Percentiles rank a stretch among this genome's conserved stretches.
Conservation (phyloP, 2,888 invertebrate species). For the Ctena decussata region DNA sequence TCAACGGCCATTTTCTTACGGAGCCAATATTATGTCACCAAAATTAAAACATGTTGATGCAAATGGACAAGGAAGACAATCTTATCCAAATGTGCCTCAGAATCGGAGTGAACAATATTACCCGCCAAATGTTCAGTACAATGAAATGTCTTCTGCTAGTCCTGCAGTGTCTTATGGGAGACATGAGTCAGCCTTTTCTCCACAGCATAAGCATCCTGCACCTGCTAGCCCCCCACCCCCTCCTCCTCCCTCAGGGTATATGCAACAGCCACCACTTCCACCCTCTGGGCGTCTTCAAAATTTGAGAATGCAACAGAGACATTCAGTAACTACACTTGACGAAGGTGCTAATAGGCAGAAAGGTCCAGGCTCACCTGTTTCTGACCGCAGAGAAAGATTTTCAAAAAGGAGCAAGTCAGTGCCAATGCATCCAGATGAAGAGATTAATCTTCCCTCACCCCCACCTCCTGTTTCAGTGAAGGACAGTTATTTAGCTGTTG, state of each 20-base stretch:
- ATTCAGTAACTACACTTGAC: slow-evolving; percentile 43
- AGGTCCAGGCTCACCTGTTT: slow-evolving; percentile 28
- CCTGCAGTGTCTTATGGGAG: slow-evolving; percentile 61
- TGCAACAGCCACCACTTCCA: slow-evolving; percentile 51
- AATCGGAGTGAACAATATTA: background rate
- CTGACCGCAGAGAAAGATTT: slow-evolving; percentile 34
- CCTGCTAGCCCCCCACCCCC: slow-evolving; percentile 60
- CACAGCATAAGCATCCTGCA: slow-evolving; percentile 35
- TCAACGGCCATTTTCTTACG: slow-evolving; percentile 73
- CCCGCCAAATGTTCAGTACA: slow-evolving; percentile 29
- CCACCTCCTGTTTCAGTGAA: slow-evolving; percentile 64
- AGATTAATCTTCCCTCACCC: slow-evolving; percentile 63
- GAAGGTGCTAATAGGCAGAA: slow-evolving; percentile 21
- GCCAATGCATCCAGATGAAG: slow-evolving; percentile 47
- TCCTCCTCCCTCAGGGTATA: slow-evolving; percentile 49
- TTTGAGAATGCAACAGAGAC: slow-evolving; percentile 48
- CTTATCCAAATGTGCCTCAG: slow-evolving; percentile 14
- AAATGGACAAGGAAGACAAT: slow-evolving; percentile 45
- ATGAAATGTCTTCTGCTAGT: slow-evolving; percentile 36
- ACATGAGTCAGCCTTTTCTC: slow-evolving; percentile 58
- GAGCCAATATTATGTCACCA: slow-evolving; percentile 56
- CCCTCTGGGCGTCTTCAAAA: background rate
- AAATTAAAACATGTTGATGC: slow-evolving; percentile 39
- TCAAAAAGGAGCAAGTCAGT: slow-evolving; percentile 62
- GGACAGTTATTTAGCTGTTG: slow-evolving; percentile 64